These are phyloP conservation scores for Armadillidium nasatum DNA, from an alignment of 1,140 invertebrate genomes.

Conservation along the genomic window DNA sequence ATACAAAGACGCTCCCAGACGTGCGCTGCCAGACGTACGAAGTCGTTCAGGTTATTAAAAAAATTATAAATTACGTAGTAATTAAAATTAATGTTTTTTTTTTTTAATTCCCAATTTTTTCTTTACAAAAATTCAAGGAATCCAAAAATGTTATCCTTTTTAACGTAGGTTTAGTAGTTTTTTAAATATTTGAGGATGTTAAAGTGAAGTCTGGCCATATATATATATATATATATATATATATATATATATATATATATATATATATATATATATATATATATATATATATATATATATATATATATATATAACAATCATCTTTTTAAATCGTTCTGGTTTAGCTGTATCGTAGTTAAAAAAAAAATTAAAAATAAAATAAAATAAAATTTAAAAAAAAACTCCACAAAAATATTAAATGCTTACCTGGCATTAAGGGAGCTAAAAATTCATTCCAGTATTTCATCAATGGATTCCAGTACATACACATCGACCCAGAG, in stretches of 20 bases:
- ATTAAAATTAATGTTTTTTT: no score
- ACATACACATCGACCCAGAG: slow-evolving; percentile 31
- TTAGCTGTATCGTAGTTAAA: background rate
- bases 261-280: background rate
- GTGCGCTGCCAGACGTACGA: no score
- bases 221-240: background rate
- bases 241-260: background rate
- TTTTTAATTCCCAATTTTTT: no score
- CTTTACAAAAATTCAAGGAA: no score
- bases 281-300: background rate
- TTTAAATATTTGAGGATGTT: no score
- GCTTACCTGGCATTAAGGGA: slow-evolving; percentile 29
- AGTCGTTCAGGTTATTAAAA: no score
- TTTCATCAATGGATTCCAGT: slow-evolving; percentile 27
- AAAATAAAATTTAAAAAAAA: background rate
- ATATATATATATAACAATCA: no score
- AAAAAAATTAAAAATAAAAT: background rate
- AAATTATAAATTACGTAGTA: no score
- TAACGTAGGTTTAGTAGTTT: no score
- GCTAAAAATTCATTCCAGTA: slow-evolving; percentile 33
- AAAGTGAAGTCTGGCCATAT: no score
- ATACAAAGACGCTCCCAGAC: no score
- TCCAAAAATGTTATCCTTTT: no score
- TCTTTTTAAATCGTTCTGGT: background rate
- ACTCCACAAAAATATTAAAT: background rate